A percentile compares a stretch with the other conserved stretches of the same genome.
These are phyloP conservation scores for Leucophora obtusa DNA, from an alignment of 2,888 invertebrate genomes.

Conservation along the genomic window DNA sequence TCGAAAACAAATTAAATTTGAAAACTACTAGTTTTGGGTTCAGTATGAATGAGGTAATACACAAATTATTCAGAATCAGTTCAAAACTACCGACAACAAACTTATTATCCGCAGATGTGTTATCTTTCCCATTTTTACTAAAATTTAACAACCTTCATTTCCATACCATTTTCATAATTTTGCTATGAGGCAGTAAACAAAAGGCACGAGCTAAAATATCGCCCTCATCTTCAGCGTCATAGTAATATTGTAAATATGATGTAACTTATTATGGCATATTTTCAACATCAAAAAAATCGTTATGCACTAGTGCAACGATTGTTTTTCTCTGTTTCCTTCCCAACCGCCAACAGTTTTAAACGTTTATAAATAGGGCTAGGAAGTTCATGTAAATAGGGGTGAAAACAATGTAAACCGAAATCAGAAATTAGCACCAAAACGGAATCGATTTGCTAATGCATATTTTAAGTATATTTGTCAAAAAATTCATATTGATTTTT, in stretches of 20 bases:
- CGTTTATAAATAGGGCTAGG: too few relatives aligned
- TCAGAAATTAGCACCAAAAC: too few relatives aligned
- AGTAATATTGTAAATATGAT: slow-evolving; percentile 8
- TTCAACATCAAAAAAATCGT: slow-evolving; percentile 33
- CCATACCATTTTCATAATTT: slow-evolving; percentile 5
- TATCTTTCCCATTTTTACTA: slow-evolving; percentile 32
- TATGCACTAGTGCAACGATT: slow-evolving; percentile 56
- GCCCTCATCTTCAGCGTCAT: slow-evolving; percentile 21
- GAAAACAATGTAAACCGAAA: too few relatives aligned
- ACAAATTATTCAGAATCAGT: too few relatives aligned
- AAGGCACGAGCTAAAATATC: slow-evolving; percentile 39
- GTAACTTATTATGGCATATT: slow-evolving; percentile 21
- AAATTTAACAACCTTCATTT: slow-evolving; percentile 10
- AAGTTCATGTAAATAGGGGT: too few relatives aligned
- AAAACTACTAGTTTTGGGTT: too few relatives aligned
- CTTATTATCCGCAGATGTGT: background rate
- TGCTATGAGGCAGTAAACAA: slow-evolving; percentile 3
- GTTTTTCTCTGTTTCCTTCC: slow-evolving; percentile 20
- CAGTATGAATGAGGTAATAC: too few relatives aligned
- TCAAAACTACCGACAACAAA: too few relatives aligned
- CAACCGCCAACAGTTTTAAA: slow-evolving; percentile 18
- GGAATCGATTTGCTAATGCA: too few relatives aligned
- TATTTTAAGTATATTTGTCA: too few relatives aligned
- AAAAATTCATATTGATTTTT: too few relatives aligned
- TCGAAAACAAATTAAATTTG: too few relatives aligned